These are phyloP conservation scores for Drosophila rhopaloa DNA, from an alignment of 1,140 invertebrate genomes.

Conservation along the genomic window DNA sequence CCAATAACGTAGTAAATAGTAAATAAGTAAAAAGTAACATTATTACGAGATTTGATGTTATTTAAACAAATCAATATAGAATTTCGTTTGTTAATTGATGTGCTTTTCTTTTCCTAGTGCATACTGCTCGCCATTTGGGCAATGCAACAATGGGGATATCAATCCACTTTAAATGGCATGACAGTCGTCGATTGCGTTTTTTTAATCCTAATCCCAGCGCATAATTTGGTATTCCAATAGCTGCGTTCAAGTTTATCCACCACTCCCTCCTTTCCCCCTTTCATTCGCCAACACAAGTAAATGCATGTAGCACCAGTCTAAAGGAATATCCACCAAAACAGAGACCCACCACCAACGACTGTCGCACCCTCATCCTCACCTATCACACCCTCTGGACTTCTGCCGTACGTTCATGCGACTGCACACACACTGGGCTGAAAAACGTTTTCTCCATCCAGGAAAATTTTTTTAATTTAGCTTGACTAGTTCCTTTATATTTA, in stretches of 20 bases:
- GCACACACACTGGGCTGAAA: constrained; percentile 19
- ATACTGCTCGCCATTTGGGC: not conserved
- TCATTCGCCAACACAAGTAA: constrained; percentile 33
- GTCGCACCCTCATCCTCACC: constrained; percentile 23
- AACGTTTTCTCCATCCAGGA: not conserved
- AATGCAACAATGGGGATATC: constrained; percentile 9
- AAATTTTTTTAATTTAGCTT: too few relatives aligned
- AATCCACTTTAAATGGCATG: not conserved
- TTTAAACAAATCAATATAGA: too few relatives aligned
- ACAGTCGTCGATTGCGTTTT: constrained; percentile 40
- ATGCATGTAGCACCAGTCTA: constrained; percentile 35
- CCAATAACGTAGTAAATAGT: too few relatives aligned
- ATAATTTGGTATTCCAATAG: constrained; percentile 46
- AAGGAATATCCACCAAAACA: constrained; percentile 44
- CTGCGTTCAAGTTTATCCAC: constrained; percentile 51
- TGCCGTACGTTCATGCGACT: constrained; percentile 19
- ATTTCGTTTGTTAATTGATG: too few relatives aligned
- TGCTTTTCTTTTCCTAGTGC: not conserved
- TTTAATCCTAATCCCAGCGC: constrained; percentile 36
- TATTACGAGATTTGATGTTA: too few relatives aligned
- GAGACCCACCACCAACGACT: constrained; percentile 33
- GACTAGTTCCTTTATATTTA: too few relatives aligned
- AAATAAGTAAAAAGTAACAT: too few relatives aligned
- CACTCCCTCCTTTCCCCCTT: constrained; percentile 4
- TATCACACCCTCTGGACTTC: constrained; percentile 14